phyloP scores from a whole-genome alignment of 1,140 invertebrate genomes.

The Drosophila gunungcola region DNA sequence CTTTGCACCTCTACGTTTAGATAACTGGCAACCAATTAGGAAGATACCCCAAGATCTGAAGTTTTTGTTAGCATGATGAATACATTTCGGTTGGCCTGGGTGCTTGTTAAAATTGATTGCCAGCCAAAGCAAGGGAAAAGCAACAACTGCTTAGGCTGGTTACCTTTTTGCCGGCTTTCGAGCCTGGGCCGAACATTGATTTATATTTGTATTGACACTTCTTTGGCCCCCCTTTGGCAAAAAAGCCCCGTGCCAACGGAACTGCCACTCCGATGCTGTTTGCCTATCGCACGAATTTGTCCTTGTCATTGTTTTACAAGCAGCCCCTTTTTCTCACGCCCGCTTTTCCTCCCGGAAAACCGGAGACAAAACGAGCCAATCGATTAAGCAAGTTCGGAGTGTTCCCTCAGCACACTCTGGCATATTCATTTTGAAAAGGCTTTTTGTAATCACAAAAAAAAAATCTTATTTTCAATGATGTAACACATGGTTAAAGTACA shows the following conservation, averaged over 20 bases:
- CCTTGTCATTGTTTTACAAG: conserved; percentile 75
- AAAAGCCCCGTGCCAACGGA: not conserved
- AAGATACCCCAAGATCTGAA: conserved; percentile 7
- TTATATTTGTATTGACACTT: conserved; percentile 78
- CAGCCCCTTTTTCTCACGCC: not conserved
- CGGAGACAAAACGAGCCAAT: conserved; percentile 16
- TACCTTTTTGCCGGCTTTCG: conserved; percentile 49
- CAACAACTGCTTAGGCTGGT: conserved; percentile 38
- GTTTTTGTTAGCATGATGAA: conserved; percentile 32
- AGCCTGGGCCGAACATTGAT: conserved; percentile 55
- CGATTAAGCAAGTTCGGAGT: conserved; percentile 2
- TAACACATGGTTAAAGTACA: too few species aligned
- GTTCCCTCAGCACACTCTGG: too few species aligned
- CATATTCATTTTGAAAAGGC: not conserved
- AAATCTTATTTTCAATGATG: not conserved
- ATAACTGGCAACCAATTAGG: conserved; percentile 44
- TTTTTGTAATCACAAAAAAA: not conserved
- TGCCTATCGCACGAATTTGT: conserved; percentile 67
- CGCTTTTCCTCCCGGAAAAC: conserved; percentile 16
- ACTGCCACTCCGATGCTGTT: conserved; percentile 19
- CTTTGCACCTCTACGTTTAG: not conserved
- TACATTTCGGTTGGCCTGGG: conserved; percentile 6
- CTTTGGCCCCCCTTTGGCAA: conserved; percentile 25
- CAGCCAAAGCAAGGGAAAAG: conserved; percentile 18
- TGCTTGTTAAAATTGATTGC: conserved; percentile 76